A percentile compares a stretch with the other conserved stretches of the same genome.
phyloP scores from a whole-genome alignment of 2,797 vertebrate species.

The Hyperoplus immaculatus region DNA sequence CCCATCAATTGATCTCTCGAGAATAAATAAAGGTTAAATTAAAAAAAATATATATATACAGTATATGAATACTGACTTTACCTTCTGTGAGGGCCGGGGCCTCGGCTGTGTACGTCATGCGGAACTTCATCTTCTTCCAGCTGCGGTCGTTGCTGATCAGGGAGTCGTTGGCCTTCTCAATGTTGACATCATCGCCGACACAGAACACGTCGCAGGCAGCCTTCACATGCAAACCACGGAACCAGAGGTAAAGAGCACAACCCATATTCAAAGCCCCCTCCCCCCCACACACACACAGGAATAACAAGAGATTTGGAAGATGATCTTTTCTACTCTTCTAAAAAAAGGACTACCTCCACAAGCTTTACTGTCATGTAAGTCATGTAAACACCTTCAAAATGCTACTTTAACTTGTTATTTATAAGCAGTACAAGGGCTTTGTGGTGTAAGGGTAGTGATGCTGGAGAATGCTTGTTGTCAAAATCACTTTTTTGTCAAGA shows the following conservation, averaged over 20 bases:
- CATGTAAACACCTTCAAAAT: slow-evolving; percentile 14
- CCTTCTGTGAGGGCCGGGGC: slow-evolving; percentile 94
- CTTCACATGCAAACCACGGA: slow-evolving; percentile 71
- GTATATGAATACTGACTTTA: slow-evolving; percentile 56
- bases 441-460: slow-evolving; percentile 2
- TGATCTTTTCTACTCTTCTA: neutral
- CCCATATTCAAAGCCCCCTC: slow-evolving; percentile 1
- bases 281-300: neutral
- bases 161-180: slow-evolving; percentile 97
- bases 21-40: no score
- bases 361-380: slow-evolving; percentile 14
- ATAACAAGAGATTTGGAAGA: slow-evolving; percentile 16
- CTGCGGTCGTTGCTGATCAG: slow-evolving; percentile 97
- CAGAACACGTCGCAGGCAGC: slow-evolving; percentile 99
- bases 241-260: neutral
- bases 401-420: slow-evolving; percentile 11
- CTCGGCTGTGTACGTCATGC: slow-evolving; percentile 92
- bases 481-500: no score
- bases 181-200: slow-evolving; percentile 97
- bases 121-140: slow-evolving; percentile 99
- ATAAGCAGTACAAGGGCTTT: neutral
- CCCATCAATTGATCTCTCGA: no score
- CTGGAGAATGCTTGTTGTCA: no score
- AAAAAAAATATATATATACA: no score
- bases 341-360: neutral